Conservation (phyloP, 2,797 vertebrate genomes). For the Anableps anableps region DNA sequence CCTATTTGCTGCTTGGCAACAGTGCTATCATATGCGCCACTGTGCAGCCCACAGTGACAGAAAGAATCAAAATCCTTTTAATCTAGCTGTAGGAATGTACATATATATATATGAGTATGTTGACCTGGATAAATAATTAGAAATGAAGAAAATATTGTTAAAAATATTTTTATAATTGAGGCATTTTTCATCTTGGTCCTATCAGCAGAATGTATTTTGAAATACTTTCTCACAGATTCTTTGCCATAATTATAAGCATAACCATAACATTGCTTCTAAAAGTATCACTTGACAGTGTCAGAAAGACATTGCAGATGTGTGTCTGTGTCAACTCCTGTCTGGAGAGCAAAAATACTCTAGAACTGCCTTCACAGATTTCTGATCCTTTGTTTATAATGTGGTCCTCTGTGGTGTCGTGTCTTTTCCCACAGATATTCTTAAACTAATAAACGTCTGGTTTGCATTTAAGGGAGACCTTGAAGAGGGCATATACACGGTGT, state of each 20-base stretch:
- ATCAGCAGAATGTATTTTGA: slow-evolving; percentile 50
- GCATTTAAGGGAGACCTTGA: slow-evolving; percentile 48
- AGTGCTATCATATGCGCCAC: not conserved
- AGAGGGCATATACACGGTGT: slow-evolving; percentile 15
- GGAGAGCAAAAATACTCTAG: slow-evolving; percentile 52
- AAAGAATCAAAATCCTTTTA: not conserved
- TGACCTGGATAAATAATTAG: not conserved
- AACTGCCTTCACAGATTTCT: slow-evolving; percentile 57
- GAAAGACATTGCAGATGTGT: slow-evolving; percentile 63
- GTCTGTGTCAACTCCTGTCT: slow-evolving; percentile 54
- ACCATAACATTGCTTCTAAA: slow-evolving; percentile 69
- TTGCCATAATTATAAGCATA: slow-evolving; percentile 60
- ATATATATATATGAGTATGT: not conserved
- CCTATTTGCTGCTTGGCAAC: not conserved
- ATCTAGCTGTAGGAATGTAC: not conserved
- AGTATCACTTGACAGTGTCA: slow-evolving; percentile 70
- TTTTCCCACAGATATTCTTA: slow-evolving; percentile 53
- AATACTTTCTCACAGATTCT: slow-evolving; percentile 72
- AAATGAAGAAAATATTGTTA: not conserved
- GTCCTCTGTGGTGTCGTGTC: slow-evolving; percentile 41
- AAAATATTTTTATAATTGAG: not conserved
- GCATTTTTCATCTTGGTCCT: slow-evolving; percentile 11
- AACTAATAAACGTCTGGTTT: slow-evolving; percentile 71
- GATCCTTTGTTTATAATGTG: slow-evolving; percentile 59
- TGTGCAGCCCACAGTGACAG: not conserved